Percentiles rank a stretch among this genome's conserved stretches.
Conservation (phyloP, 2,797 vertebrate species). For the Chiroxiphia lanceolata region DNA sequence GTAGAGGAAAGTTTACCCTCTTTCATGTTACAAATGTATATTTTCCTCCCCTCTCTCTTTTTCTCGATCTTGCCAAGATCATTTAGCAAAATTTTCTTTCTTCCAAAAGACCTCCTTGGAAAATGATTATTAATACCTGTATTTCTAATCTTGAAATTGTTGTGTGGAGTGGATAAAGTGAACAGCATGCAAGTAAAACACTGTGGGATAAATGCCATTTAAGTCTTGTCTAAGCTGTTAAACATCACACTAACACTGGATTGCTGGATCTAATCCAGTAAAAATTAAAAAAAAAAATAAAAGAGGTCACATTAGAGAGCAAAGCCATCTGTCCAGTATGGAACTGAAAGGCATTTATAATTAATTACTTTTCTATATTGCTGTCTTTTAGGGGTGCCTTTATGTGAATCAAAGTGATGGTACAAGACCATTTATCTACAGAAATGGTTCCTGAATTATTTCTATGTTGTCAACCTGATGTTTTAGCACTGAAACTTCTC, state of each 20-base stretch:
- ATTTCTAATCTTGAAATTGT: background rate
- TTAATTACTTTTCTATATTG: background rate
- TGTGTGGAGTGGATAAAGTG: constrained; percentile 51
- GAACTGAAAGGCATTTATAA: constrained; percentile 64
- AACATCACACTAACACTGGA: constrained; percentile 58
- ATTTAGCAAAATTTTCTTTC: background rate
- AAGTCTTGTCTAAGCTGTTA: constrained; percentile 59
- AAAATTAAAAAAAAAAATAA: background rate
- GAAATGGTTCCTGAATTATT: constrained; percentile 29
- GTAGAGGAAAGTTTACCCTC: background rate
- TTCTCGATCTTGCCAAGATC: background rate
- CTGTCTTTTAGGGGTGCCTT: background rate
- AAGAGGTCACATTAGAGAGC: constrained; percentile 71
- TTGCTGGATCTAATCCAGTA: constrained; percentile 70
- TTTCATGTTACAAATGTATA: background rate
- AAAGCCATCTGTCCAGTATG: constrained; percentile 75
- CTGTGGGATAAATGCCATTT: constrained; percentile 71
- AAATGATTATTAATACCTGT: background rate
- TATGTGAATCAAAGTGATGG: constrained; percentile 19
- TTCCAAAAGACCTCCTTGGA: background rate
- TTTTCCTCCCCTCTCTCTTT: background rate
- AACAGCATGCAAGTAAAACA: constrained; percentile 62
- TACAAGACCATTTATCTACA: background rate
- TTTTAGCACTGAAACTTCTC: constrained; percentile 3
- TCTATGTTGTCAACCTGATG: background rate